A percentile compares a stretch with the other conserved stretches of the same genome.
phyloP scores from a whole-genome alignment of 2,113 vertebrate species.

The rat (Rattus norvegicus) region GRCr8 NC_086035.1:32689001-32689500 shows the following conservation, averaged over 20 bases:
- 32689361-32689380: neutral
- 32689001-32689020: neutral
- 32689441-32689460: no score
- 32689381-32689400: neutral
- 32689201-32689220: neutral
- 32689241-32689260: fast-evolving
- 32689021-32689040: slow-evolving; percentile 46
- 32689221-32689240: fast-evolving
- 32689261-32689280: neutral
- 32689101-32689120: neutral
- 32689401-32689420: neutral
- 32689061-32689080: slow-evolving; percentile 9
- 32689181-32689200: fast-evolving
- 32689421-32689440: neutral
- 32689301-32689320: fast-evolving
- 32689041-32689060: slow-evolving; percentile 21
- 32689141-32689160: neutral
- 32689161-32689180: neutral
- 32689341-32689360: neutral
- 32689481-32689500: neutral
- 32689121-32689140: neutral
- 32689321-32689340: neutral
- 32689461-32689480: no score
- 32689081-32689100: neutral
- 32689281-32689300: neutral